These are phyloP conservation scores for Microplitis manilae DNA, from an alignment of 2,888 invertebrate genomes.

Conservation along the genomic window DNA sequence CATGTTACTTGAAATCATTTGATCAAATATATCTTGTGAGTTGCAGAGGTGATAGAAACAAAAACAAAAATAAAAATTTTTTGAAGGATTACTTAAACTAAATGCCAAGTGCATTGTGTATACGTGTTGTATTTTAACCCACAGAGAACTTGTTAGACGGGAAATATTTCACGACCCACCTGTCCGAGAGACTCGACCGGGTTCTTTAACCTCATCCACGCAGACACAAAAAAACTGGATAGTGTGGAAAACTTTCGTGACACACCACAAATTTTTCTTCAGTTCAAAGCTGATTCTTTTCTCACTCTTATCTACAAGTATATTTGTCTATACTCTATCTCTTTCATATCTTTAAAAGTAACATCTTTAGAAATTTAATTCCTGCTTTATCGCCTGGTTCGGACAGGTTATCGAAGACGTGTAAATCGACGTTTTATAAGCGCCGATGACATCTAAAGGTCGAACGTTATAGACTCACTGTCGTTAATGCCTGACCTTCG, in stretches of 20 bases:
- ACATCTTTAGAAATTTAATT: conserved; percentile 29
- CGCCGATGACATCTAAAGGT: conserved; percentile 19
- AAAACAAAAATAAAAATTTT: neutral
- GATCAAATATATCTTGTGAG: no score
- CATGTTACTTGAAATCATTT: neutral
- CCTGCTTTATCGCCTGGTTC: conserved; percentile 43
- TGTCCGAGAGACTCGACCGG: conserved; percentile 30
- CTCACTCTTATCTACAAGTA: neutral
- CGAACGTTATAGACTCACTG: neutral
- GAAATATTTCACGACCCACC: conserved; percentile 29
- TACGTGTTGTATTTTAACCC: conserved; percentile 19
- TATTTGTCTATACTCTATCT: neutral
- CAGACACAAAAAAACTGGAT: conserved; percentile 26
- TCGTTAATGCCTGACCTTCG: neutral
- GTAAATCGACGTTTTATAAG: conserved; percentile 1
- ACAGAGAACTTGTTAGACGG: conserved; percentile 13
- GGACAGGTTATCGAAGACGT: conserved; percentile 31
- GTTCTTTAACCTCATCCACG: conserved; percentile 34
- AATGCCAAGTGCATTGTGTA: conserved; percentile 13
- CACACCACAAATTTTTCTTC: neutral
- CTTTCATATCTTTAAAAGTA: conserved; percentile 17
- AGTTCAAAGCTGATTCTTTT: neutral
- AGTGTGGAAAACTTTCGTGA: conserved; percentile 15
- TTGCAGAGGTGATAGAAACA: neutral
- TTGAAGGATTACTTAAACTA: conserved; percentile 1